Base-by-base conservation (phyloP, 2,797 vertebrate genomes). In the Pterois miles region DNA sequence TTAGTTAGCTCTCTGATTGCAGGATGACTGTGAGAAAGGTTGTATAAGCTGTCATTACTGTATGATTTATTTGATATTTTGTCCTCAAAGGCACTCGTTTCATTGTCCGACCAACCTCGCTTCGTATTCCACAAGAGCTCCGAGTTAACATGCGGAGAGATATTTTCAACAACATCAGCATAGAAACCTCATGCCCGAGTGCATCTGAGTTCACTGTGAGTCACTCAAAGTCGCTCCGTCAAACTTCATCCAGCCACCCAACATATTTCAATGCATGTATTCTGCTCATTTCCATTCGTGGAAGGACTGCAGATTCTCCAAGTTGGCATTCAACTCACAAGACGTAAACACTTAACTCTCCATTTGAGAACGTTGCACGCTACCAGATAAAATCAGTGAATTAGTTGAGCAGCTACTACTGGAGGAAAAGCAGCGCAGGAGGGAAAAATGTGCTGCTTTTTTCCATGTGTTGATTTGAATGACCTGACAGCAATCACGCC, bases 401-500 rank as follows among this genome's bases (percentile, higher is more conserved):
- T 78, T 52, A 74, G 59, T 86, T 80, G 34, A 87, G 63, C 29
- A 68, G 48, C 22, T 82, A 71, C 80, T 57, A 59, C 11, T 38
- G 31, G 3, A 36, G 38, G 16, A 64, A 33, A 59, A 20, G n/a
- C 63, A 57, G 68, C 1, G 22, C 2, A 20, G 46, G 46, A 23
- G 8, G 76, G 64, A 73, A 53, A 66, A 54, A 79, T 68, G 13
- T 8, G 43, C 8, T 11, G 40, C 33, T 76, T 77, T 76, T 65
- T 82, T 73, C 40, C 52, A 62, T 74, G 27, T 83, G 80, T 84
- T 89, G 90, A 93, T 91, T 90, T 92, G 80, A 91, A 89, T 86
- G 91, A 93, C 88, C 92, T 91, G 93, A 93, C 93, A 93, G 88
- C 75, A 83, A 75, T 91, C 83, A 88, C 34, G 62, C 76, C 84